These are phyloP conservation scores for Hippotragus niger DNA, from an alignment of 2,113 vertebrate species.

Conservation along the genomic window DNA sequence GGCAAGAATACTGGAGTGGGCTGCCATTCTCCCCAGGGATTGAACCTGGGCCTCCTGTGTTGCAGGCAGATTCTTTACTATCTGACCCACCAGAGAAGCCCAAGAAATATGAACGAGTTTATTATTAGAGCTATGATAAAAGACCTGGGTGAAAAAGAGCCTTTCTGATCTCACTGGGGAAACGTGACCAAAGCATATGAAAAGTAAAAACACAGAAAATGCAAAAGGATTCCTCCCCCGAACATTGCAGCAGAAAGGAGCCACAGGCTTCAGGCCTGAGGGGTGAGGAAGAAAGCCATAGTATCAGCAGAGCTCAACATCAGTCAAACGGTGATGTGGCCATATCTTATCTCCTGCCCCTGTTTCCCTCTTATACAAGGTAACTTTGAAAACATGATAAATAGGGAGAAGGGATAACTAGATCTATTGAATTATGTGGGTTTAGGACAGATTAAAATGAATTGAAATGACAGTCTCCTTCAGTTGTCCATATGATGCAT, in stretches of 20 bases:
- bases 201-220: neutral
- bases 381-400: neutral
- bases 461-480: conserved; percentile 27
- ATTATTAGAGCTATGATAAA: neutral
- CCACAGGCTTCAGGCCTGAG: rapidly evolving
- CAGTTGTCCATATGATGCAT: conserved; percentile 25
- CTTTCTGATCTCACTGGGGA: neutral
- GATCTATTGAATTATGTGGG: neutral
- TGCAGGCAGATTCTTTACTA: neutral
- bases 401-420: neutral
- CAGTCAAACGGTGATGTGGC: rapidly evolving
- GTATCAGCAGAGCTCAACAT: rapidly evolving
- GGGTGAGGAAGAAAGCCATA: rapidly evolving
- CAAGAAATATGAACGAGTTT: neutral
- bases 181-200: neutral
- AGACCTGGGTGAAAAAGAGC: neutral
- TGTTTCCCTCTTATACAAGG: neutral
- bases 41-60: neutral
- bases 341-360: neutral
- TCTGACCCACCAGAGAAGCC: neutral
- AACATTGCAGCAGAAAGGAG: neutral
- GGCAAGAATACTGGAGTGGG: neutral
- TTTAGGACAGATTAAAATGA: neutral
- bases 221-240: neutral
- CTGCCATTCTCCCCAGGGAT: neutral